Percentiles rank a stretch among this genome's conserved stretches.
phyloP scores from a whole-genome alignment of 2,113 vertebrate species.

The Phainopepla nitens region DNA sequence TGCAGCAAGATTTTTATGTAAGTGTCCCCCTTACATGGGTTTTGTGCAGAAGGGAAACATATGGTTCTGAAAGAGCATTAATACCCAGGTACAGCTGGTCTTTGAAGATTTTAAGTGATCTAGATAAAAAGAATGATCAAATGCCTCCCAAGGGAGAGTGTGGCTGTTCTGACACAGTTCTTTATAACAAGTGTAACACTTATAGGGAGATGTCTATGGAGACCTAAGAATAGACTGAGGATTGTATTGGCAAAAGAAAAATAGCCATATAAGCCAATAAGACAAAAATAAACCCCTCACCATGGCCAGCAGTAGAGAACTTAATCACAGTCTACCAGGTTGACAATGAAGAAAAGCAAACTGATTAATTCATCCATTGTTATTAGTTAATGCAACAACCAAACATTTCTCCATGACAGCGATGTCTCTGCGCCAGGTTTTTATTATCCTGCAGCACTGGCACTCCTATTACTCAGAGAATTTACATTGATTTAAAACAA shows the following conservation, averaged over 20 bases:
- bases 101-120: conserved; percentile 33
- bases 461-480: conserved; percentile 10
- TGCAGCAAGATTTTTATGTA: conserved; percentile 53
- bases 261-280: conserved; percentile 9
- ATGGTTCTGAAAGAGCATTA: conserved; percentile 43
- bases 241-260: background rate
- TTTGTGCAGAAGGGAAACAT: conserved; percentile 46
- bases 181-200: background rate
- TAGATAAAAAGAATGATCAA: conserved; percentile 28
- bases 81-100: conserved; percentile 21
- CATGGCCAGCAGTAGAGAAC: background rate
- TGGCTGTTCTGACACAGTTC: background rate
- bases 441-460: conserved; percentile 47
- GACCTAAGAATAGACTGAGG: background rate
- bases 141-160: background rate
- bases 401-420: conserved; percentile 45
- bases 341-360: background rate
- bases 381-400: conserved; percentile 60
- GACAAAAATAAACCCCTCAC: conserved; percentile 4
- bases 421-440: conserved; percentile 35
- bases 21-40: conserved; percentile 31
- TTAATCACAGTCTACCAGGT: conserved; percentile 38
- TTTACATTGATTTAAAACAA: conserved; percentile 31
- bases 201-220: background rate
- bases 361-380: conserved; percentile 43